phyloP scores from a whole-genome alignment of 2,888 invertebrate genomes.

The Cataglyphis altisquamis region DNA sequence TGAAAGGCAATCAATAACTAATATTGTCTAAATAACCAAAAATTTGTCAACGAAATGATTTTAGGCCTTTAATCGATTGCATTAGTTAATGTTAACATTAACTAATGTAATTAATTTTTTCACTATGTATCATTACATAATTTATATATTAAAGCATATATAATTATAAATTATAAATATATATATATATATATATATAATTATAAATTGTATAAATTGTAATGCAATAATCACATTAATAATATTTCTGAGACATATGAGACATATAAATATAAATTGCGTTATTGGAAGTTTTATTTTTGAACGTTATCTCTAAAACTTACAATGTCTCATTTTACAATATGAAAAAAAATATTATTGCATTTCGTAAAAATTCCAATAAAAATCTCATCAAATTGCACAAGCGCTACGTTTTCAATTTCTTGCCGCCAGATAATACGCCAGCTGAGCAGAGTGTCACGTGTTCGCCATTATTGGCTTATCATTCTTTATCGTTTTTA shows the following conservation, averaged over 20 bases:
- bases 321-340: not conserved
- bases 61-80: not conserved
- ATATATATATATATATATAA: no score
- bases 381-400: not conserved
- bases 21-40: constrained; percentile 9
- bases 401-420: not conserved
- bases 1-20: not conserved
- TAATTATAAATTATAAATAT: no score
- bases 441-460: not conserved
- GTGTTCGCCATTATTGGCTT: not conserved
- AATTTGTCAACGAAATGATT: constrained; percentile 12
- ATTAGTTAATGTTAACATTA: constrained; percentile 1
- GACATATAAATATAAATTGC: no score
- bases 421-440: constrained; percentile 4
- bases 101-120: constrained; percentile 10
- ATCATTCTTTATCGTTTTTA: constrained; percentile 61
- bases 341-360: not conserved
- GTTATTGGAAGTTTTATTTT: not conserved
- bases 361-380: not conserved
- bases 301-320: constrained; percentile 11
- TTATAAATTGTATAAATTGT: not conserved
- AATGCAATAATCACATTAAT: not conserved
- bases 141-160: not conserved
- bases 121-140: not conserved
- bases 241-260: not conserved